These are phyloP conservation scores for Ceryle rudis DNA, from an alignment of 2,797 vertebrate species.

Conservation along the genomic window DNA sequence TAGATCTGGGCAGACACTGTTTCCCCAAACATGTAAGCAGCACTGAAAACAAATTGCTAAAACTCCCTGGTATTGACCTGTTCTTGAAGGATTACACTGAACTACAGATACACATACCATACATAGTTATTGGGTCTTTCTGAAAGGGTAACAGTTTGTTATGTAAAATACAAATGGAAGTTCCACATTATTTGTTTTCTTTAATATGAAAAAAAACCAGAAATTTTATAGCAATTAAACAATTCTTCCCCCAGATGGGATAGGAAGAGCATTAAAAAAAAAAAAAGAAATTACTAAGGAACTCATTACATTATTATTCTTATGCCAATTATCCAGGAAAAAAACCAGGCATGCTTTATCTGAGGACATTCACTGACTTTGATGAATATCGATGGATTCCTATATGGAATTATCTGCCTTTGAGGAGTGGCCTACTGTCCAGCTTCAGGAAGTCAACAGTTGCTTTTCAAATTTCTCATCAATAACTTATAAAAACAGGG, in stretches of 20 bases:
- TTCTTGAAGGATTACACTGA: not conserved
- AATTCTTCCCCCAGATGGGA: not conserved
- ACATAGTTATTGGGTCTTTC: not conserved
- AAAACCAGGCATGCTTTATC: not conserved
- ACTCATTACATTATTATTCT: not conserved
- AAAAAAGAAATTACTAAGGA: not conserved
- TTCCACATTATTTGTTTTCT: not conserved
- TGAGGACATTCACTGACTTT: not conserved
- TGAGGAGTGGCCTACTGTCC: not conserved
- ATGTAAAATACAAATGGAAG: not conserved
- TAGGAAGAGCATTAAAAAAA: not conserved
- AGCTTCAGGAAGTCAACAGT: not conserved
- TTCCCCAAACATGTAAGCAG: not conserved
- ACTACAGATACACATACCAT: not conserved
- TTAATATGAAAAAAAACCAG: not conserved
- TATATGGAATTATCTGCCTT: not conserved
- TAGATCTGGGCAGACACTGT: not conserved
- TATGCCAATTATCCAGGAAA: not conserved
- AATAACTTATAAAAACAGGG: not conserved
- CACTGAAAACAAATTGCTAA: not conserved
- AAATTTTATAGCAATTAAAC: not conserved
- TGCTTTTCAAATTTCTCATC: not conserved
- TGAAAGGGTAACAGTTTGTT: not conserved
- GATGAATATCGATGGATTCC: not conserved
- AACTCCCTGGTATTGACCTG: not conserved